phyloP scores from a whole-genome alignment of 2,888 invertebrate genomes.

The Rhingia rostrata region DNA sequence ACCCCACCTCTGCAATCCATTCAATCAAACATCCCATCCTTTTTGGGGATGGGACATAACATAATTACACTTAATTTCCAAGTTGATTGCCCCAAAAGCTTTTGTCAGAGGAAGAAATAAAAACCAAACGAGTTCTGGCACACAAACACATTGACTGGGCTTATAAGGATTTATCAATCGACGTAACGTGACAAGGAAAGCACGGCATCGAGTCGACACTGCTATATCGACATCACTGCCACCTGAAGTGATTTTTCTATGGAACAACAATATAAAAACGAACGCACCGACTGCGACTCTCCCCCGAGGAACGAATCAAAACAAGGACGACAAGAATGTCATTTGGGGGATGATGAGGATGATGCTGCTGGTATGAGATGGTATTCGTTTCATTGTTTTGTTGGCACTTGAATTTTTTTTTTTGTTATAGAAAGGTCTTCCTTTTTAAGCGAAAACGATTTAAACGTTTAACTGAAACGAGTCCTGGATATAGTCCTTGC shows the following conservation, averaged over 20 bases:
- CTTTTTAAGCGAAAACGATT: conserved; percentile 21
- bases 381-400: conserved; percentile 22
- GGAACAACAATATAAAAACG: not conserved
- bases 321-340: not conserved
- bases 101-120: conserved; percentile 41
- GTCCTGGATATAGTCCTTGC: not conserved
- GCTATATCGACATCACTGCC: conserved; percentile 21
- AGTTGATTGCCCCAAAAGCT: conserved; percentile 73
- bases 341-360: not conserved
- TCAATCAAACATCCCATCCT: conserved; percentile 15
- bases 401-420: conserved; percentile 16
- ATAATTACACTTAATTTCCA: conserved; percentile 71
- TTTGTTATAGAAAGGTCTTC: not conserved
- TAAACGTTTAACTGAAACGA: conserved; percentile 22
- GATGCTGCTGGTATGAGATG: not conserved
- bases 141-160: conserved; percentile 34
- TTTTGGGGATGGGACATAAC: conserved; percentile 50
- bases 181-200: conserved; percentile 49
- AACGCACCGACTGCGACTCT: not conserved
- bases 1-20: conserved; percentile 7
- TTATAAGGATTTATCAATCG: conserved; percentile 16
- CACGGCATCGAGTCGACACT: conserved; percentile 2
- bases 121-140: conserved; percentile 26
- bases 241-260: conserved; percentile 31
- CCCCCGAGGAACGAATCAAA: conserved; percentile 9